Conservation (phyloP, 2,888 invertebrate genomes). For the Linyphia triangularis region DNA sequence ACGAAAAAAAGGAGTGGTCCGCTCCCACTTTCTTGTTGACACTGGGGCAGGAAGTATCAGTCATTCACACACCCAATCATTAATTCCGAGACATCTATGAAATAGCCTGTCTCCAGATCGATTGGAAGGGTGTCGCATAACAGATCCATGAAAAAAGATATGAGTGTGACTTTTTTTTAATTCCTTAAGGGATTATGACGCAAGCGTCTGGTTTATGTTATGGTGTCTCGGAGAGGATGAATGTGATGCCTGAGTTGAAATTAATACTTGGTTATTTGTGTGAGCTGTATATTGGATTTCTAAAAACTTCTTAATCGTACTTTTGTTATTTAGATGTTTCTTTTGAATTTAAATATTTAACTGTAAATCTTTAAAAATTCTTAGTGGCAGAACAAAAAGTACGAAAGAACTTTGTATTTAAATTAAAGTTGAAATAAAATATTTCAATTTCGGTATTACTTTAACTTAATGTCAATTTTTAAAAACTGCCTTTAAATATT, state of each 20-base stretch:
- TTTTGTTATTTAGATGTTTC: too few relatives aligned
- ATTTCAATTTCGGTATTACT: background rate
- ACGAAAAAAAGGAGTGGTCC: background rate
- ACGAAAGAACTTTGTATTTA: background rate
- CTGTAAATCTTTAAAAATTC: too few relatives aligned
- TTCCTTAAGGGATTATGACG: background rate
- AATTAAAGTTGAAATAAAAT: background rate
- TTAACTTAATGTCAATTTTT: background rate
- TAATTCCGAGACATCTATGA: constrained; percentile 39
- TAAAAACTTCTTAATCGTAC: too few relatives aligned
- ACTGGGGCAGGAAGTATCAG: constrained; percentile 68
- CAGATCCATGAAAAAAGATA: background rate
- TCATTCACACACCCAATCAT: constrained; percentile 71
- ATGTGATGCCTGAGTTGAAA: background rate
- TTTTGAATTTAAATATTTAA: too few relatives aligned
- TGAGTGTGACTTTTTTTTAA: background rate
- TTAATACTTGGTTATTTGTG: background rate
- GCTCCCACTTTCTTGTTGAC: constrained; percentile 55
- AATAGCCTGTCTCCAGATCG: constrained; percentile 12
- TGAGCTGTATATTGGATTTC: too few relatives aligned
- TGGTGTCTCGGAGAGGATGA: background rate
- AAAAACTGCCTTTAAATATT: background rate
- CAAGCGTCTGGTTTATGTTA: background rate
- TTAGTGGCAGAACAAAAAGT: too few relatives aligned
- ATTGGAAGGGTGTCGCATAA: background rate